phyloP scores from a whole-genome alignment of 2,797 vertebrate species.

The Centroberyx gerrardi region DNA sequence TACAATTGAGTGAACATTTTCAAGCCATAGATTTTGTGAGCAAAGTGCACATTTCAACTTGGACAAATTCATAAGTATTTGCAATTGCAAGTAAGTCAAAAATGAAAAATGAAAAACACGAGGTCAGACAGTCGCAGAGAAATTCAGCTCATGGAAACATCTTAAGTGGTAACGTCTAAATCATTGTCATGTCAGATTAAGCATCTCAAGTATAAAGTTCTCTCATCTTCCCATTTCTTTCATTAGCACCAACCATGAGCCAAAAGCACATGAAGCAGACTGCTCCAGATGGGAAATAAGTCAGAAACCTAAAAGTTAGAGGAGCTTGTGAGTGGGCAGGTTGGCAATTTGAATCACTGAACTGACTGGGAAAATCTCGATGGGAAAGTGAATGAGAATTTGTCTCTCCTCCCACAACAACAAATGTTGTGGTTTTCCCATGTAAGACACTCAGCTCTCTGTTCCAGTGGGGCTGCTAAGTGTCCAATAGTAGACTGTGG shows the following conservation, averaged over 20 bases:
- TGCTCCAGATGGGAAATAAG: neutral
- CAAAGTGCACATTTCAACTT: neutral
- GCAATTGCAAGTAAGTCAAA: neutral
- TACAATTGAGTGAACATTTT: neutral
- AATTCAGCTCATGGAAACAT: slow-evolving; percentile 14
- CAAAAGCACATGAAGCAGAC: neutral
- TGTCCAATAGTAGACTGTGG: neutral
- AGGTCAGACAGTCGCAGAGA: neutral
- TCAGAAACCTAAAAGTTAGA: neutral
- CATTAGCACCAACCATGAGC: neutral
- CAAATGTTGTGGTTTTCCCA: slow-evolving; percentile 10
- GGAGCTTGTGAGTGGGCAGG: neutral
- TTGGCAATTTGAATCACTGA: neutral
- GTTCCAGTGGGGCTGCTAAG: slow-evolving; percentile 1
- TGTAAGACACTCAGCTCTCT: neutral
- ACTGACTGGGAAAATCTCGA: neutral
- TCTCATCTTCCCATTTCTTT: neutral
- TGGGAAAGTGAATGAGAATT: neutral
- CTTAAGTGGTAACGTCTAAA: neutral
- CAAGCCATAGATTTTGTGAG: neutral
- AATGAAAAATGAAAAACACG: neutral
- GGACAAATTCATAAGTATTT: slow-evolving; percentile 3
- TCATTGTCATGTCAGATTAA: neutral
- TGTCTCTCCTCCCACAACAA: slow-evolving; percentile 13
- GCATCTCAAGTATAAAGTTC: neutral